Evolutionary conservation across 2,113 vertebrate genomes (phyloP).

Genomic region (Perccottus glenii): DNA sequence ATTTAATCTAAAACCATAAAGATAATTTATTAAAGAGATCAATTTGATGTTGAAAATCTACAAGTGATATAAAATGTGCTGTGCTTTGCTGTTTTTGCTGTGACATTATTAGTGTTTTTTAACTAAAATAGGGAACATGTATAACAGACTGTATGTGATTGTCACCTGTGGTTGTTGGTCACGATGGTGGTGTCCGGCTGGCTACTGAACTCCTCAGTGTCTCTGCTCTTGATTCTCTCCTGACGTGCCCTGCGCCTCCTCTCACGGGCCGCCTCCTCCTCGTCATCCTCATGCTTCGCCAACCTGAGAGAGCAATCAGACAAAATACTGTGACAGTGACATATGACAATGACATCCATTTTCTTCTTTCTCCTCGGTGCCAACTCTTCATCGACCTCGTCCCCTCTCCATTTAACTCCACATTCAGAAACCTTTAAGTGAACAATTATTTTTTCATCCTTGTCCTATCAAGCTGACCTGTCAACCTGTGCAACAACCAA

Average conservation of each 20-base stretch:
- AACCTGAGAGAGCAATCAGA: conserved; percentile 73
- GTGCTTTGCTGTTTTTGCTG: neutral
- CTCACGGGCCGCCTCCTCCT: conserved; percentile 94
- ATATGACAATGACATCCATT: conserved; percentile 17
- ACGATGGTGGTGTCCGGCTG: conserved; percentile 79
- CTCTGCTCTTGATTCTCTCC: conserved; percentile 83
- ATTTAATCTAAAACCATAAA: too few species aligned
- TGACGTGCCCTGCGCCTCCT: conserved; percentile 92
- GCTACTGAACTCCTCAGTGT: conserved; percentile 82
- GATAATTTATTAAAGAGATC: too few species aligned
- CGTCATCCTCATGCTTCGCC: conserved; percentile 88
- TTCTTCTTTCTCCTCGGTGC: conserved; percentile 7
- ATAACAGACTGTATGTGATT: neutral
- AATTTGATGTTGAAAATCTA: too few species aligned
- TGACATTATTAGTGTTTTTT: too few species aligned
- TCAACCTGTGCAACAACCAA: conserved; percentile 62
- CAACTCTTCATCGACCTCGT: conserved; percentile 4
- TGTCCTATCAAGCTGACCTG: conserved; percentile 57
- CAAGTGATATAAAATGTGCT: neutral
- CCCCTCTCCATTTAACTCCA: conserved; percentile 32
- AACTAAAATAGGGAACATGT: too few species aligned
- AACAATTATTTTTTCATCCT: neutral
- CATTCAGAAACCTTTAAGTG: conserved; percentile 54
- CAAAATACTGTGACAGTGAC: conserved; percentile 2
- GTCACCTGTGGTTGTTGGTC: conserved; percentile 91